Evolutionary conservation across 1,140 invertebrate species (phyloP), one percentile per base, ranked within the genome.

Genomic region (Calephelis nemesis): DNA sequence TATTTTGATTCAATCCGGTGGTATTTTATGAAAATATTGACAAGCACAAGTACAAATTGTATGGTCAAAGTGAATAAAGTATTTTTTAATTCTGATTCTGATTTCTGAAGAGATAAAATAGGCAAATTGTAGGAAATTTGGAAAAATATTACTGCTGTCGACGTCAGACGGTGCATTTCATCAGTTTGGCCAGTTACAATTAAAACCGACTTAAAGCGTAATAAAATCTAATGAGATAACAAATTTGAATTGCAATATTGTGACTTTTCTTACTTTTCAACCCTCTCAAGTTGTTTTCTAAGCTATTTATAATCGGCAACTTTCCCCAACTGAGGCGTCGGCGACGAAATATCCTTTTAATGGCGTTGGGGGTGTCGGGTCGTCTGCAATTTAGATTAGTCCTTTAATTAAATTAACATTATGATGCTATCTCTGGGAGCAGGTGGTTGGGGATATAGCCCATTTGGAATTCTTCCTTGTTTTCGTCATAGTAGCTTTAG

Each of bases 391-490:
- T 91, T 91, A 91, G 87, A 91, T 91, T 91, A 91, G 87, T 88
- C 85, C 87, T 89, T 89, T 91, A 91, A 91, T 91, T 91, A 91
- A 91, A 91, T 91, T 91, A 91, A 91, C 88, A 88, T 91, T 89
- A 91, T 88, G 85, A 91, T 91, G 85, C 84, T 86, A 91, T 91
- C 88, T 88, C 76, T 65, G 63, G 79, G 77, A 84, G 82, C 87
- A 89, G 88, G 86, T 90, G 88, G 86, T 82, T 77, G 79, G 70
- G 73, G 77, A 82, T 88, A 88, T 88, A 86, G 84, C 81, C 71
- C 76, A 66, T 73, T 78, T 81, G 83, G 72, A 83, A 77, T 75
- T 83, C 84, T 83, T 85, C 83, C 79, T 66, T 64, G 62, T 69
- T 69, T 65, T 58, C 9, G 62, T 42, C 65, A 69, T 75, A 9